A percentile compares a stretch with the other conserved stretches of the same genome.
Evolutionary conservation across 2,888 invertebrate genomes (phyloP).

Genomic region (Heteromurus nitidus): DNA sequence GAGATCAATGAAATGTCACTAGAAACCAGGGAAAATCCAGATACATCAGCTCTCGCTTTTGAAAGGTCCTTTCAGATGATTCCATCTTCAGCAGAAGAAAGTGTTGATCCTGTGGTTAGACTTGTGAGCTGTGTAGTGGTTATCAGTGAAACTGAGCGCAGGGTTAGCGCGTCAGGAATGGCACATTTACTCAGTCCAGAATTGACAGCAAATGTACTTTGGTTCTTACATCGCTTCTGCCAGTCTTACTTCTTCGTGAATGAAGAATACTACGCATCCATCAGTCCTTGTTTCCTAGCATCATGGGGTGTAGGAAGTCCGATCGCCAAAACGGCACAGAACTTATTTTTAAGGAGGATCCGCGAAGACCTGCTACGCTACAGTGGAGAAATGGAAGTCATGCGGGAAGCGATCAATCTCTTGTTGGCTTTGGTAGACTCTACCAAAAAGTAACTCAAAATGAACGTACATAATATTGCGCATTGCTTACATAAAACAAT

Average conservation of each 20-base stretch:
- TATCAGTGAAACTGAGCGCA: constrained; percentile 85
- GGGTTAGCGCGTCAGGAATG: constrained; percentile 83
- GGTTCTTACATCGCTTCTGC: constrained; percentile 88
- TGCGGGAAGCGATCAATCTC: constrained; percentile 81
- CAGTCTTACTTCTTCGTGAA: constrained; percentile 83
- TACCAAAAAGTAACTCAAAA: constrained; percentile 76
- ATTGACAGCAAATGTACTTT: constrained; percentile 82
- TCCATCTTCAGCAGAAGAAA: constrained; percentile 58
- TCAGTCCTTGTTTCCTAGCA: constrained; percentile 80
- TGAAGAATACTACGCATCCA: constrained; percentile 79
- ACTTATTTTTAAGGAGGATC: constrained; percentile 82
- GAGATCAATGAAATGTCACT: constrained; percentile 77
- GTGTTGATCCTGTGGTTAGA: constrained; percentile 68
- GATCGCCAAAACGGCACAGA: constrained; percentile 80
- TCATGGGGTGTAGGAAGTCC: constrained; percentile 83
- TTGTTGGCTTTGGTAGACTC: constrained; percentile 79
- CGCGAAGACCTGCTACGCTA: constrained; percentile 81
- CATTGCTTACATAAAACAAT: too few species aligned
- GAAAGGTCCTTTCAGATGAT: constrained; percentile 70
- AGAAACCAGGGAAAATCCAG: constrained; percentile 59
- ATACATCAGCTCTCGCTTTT: constrained; percentile 65
- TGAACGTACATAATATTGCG: too few species aligned
- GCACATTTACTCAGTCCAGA: constrained; percentile 80
- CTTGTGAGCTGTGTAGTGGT: constrained; percentile 84
- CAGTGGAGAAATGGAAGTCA: constrained; percentile 80